phyloP scores from a whole-genome alignment of 1,140 invertebrate genomes.

The Listronotus oregonensis region DNA sequence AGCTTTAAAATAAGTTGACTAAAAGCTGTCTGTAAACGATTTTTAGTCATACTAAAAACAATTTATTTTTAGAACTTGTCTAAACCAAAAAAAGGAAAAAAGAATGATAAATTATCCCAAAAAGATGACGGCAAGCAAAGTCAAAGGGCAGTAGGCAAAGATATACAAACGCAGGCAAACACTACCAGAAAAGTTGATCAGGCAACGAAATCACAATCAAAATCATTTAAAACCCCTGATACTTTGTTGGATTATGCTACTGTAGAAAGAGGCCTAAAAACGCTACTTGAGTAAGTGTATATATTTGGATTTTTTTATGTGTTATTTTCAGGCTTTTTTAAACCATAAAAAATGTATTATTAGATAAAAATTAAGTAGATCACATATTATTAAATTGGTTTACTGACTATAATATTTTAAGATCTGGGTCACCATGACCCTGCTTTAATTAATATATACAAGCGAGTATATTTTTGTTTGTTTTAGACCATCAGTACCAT shows the following conservation, averaged over 20 bases:
- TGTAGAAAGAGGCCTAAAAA: constrained; percentile 54
- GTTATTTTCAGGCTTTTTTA: no score
- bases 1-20: no score
- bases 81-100: constrained; percentile 57
- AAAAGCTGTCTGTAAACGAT: not conserved
- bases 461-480: constrained; percentile 9
- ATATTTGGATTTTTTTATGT: not conserved
- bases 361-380: no score
- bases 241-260: constrained; percentile 58
- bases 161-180: constrained; percentile 39
- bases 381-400: not conserved
- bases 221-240: constrained; percentile 53
- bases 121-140: constrained; percentile 20
- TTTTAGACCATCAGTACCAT: constrained; percentile 55
- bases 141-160: constrained; percentile 2
- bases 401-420: no score
- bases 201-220: constrained; percentile 44
- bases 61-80: constrained; percentile 45
- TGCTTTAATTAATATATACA: no score
- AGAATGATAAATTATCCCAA: constrained; percentile 41
- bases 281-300: constrained; percentile 59
- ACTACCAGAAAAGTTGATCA: constrained; percentile 39
- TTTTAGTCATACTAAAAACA: constrained; percentile 11
- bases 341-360: no score
- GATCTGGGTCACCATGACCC: no score